phyloP scores from a whole-genome alignment of 1,140 invertebrate genomes.

The Neomicropteryx cornuta region DNA sequence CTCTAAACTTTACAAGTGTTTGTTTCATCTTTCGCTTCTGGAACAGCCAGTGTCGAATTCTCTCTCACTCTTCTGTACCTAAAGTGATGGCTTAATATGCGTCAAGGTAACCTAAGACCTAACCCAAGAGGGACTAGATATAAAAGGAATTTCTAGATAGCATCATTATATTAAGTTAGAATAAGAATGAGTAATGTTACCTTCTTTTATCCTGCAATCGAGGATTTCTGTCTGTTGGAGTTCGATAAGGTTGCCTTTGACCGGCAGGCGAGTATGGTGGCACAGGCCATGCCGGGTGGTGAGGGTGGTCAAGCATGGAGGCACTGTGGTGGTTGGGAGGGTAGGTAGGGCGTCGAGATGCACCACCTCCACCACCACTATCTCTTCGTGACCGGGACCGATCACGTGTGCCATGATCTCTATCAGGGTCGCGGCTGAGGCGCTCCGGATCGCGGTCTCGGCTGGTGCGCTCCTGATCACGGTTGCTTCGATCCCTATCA shows the following conservation, averaged over 20 bases:
- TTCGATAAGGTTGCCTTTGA: conserved; percentile 29
- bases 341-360: conserved; percentile 18
- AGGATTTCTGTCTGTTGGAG: conserved; percentile 30
- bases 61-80: too few relatives aligned
- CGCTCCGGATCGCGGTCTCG: conserved; percentile 30
- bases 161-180: too few relatives aligned
- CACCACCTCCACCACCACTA: conserved; percentile 24
- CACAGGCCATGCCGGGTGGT: conserved; percentile 18
- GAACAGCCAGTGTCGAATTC: too few relatives aligned
- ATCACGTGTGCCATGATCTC: conserved; percentile 15
- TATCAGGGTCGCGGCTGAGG: conserved; percentile 10
- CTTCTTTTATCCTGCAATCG: conserved; percentile 34
- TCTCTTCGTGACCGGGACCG: conserved; percentile 31
- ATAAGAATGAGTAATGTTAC: too few relatives aligned
- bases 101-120: too few relatives aligned
- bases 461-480: conserved; percentile 29
- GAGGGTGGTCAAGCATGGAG: conserved; percentile 21
- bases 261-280: conserved; percentile 25
- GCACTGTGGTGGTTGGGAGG: conserved; percentile 20
- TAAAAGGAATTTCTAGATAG: too few relatives aligned
- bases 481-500: conserved; percentile 20
- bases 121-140: too few relatives aligned
- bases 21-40: too few relatives aligned
- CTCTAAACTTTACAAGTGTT: too few relatives aligned
- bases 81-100: too few relatives aligned